Percentiles rank a stretch among this genome's conserved stretches.
These are phyloP conservation scores for Catocala sponsa DNA, from an alignment of 2,888 invertebrate species.

Conservation along the genomic window DNA sequence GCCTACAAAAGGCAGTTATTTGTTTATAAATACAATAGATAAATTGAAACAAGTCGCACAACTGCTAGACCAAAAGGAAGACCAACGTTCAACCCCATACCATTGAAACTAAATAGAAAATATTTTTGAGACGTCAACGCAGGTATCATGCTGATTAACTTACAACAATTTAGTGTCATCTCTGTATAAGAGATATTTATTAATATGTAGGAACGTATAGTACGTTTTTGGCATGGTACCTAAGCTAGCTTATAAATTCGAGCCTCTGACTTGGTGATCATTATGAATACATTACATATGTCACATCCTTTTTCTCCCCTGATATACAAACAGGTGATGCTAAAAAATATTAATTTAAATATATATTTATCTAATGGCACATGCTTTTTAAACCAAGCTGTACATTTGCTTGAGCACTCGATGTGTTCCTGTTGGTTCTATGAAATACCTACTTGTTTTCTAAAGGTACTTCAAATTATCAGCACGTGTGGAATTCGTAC, in stretches of 20 bases:
- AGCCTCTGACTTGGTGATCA: constrained; percentile 13
- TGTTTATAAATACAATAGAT: constrained; percentile 43
- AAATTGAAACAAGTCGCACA: constrained; percentile 68
- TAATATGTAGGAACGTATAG: constrained; percentile 18
- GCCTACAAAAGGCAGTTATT: constrained; percentile 46
- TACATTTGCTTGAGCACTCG: no score
- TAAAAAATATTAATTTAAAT: no score
- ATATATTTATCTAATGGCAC: no score
- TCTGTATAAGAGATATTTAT: constrained; percentile 32
- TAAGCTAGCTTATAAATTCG: constrained; percentile 26
- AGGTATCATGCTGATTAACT: constrained; percentile 48
- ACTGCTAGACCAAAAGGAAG: constrained; percentile 73
- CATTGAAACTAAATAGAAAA: constrained; percentile 49
- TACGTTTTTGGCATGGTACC: constrained; percentile 21
- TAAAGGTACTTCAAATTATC: no score
- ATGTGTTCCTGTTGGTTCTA: no score
- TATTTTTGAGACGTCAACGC: constrained; percentile 64
- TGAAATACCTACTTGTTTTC: no score
- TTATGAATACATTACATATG: no score
- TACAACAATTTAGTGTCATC: constrained; percentile 40
- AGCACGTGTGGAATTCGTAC: no score
- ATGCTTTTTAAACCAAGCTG: no score
- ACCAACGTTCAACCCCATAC: constrained; percentile 67
- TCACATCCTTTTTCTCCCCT: no score
- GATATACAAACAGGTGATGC: no score